A percentile compares a stretch with the other conserved stretches of the same genome.
Evolutionary conservation across 2,113 vertebrate genomes (phyloP).

Genomic region (Crocuta crocuta): DNA sequence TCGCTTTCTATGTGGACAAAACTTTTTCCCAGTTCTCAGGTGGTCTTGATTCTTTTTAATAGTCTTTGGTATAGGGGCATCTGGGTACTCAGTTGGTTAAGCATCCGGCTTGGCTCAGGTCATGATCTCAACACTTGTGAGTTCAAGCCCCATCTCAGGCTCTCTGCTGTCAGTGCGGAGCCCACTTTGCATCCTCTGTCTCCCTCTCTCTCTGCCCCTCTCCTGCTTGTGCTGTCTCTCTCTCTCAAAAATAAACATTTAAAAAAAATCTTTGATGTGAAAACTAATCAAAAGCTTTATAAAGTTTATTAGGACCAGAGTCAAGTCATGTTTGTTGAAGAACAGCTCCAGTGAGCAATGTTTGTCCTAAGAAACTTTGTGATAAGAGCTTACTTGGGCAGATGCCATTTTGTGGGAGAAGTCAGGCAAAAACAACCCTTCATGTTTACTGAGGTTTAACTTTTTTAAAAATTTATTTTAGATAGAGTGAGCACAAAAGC

Average conservation of each 20-base stretch:
- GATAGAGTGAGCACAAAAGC: too few relatives aligned
- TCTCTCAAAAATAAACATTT: too few relatives aligned
- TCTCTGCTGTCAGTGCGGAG: too few relatives aligned
- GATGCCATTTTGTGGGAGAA: not conserved
- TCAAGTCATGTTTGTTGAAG: not conserved
- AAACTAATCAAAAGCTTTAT: slow-evolving; percentile 46
- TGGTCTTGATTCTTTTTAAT: slow-evolving; percentile 34
- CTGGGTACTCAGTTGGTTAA: too few relatives aligned
- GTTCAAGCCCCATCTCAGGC: too few relatives aligned
- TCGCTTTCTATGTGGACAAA: not conserved
- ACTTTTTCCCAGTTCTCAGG: not conserved
- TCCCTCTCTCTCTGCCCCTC: too few relatives aligned
- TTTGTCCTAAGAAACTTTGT: slow-evolving; percentile 26
- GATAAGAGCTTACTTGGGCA: not conserved
- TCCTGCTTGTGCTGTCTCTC: too few relatives aligned
- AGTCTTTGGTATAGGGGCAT: not conserved
- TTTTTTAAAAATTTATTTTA: not conserved
- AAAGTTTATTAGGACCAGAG: not conserved
- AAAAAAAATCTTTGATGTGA: not conserved
- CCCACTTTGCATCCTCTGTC: too few relatives aligned
- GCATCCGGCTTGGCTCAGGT: too few relatives aligned
- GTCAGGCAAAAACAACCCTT: not conserved
- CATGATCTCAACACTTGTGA: too few relatives aligned
- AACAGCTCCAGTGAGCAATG: not conserved
- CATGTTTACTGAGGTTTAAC: not conserved